A percentile compares a stretch with the other conserved stretches of the same genome.
Evolutionary conservation across 2,888 invertebrate genomes (phyloP).

Genomic region (Pseudococcus longispinus): DNA sequence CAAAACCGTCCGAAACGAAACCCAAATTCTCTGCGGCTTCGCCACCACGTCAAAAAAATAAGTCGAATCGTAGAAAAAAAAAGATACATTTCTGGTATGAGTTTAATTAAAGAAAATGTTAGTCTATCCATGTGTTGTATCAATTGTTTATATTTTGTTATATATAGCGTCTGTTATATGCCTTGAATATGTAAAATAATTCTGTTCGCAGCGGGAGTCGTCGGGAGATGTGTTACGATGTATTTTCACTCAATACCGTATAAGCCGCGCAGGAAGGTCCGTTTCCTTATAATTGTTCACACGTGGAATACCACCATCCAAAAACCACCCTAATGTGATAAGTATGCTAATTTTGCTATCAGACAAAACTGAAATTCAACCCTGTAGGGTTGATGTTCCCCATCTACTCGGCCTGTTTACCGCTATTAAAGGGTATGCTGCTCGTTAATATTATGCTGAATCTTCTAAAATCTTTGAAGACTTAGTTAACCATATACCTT

Average conservation of each 20-base stretch:
- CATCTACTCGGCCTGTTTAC: conserved; percentile 14
- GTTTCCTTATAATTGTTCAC: conserved; percentile 56
- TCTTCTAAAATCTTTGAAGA: conserved; percentile 49
- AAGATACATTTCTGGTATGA: neutral
- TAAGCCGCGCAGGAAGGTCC: conserved; percentile 30
- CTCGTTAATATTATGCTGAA: conserved; percentile 45
- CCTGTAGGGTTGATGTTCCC: conserved; percentile 40
- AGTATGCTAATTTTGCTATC: conserved; percentile 55
- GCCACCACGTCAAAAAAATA: neutral
- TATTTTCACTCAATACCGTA: conserved; percentile 21
- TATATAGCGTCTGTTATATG: conserved; percentile 26
- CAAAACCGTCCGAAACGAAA: neutral
- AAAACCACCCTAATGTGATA: conserved; percentile 52
- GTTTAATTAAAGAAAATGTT: conserved; percentile 39
- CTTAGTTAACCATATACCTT: conserved; percentile 18
- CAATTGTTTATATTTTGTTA: conserved; percentile 28
- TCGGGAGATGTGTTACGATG: neutral
- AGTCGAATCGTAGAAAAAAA: neutral
- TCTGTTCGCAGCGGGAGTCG: conserved; percentile 12
- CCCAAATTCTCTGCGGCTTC: neutral
- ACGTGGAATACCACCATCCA: conserved; percentile 53
- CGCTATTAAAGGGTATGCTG: conserved; percentile 44
- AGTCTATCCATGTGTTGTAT: conserved; percentile 13
- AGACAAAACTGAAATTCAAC: conserved; percentile 47
- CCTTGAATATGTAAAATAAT: conserved; percentile 32